Evolutionary conservation across 2,888 invertebrate species (phyloP), one percentile per base, ranked within the genome.

Genomic region (Panopea generosa): DNA sequence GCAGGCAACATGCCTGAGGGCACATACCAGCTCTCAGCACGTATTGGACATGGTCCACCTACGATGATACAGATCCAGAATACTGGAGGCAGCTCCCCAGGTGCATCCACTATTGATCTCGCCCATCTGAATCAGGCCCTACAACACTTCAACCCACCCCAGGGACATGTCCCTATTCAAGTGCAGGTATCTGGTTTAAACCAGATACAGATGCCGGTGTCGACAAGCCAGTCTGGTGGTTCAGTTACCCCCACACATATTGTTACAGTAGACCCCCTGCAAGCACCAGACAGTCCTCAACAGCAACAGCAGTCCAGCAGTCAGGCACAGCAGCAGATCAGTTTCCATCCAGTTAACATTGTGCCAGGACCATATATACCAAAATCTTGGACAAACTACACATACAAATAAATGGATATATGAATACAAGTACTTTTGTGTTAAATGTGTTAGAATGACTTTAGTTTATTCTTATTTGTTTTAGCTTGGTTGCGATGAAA

Each of bases 21-120:
- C 2, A 80, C 83, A 16, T 66, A 68, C 26, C 73, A 78, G 52
- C 71, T 87, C 33, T 60, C 77, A 60, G 29, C 82, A 65, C 53
- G 85, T 60, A 22, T 81, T 16, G 68, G 61, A n/a, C 61, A 60
- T n/a, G 81, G 76, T 26, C 55, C 77, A 18, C 82, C 82, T 14
- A 77, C 84, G 1, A 84, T 87, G 85, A 81, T 86, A 2, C 85
- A 84, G 49, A 78, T 86, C 7, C 85, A 87, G 55, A 74, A 86
- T n/a, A 68, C 84, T 9, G 63, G 57, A 11, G 50, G 43, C 22
- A 60, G 72, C 20, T 59, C 62, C 7, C 69, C 62, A 14, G 69
- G 77, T 4, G 81, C 86, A 26, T 82, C 86, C 47, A 88, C 90
- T 18, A 89, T 90, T 16, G 90, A 90, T 40, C 79, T 90, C 40